These are phyloP conservation scores for Lithophane ornitopus DNA, from an alignment of 2,888 invertebrate genomes.

Conservation along the genomic window DNA sequence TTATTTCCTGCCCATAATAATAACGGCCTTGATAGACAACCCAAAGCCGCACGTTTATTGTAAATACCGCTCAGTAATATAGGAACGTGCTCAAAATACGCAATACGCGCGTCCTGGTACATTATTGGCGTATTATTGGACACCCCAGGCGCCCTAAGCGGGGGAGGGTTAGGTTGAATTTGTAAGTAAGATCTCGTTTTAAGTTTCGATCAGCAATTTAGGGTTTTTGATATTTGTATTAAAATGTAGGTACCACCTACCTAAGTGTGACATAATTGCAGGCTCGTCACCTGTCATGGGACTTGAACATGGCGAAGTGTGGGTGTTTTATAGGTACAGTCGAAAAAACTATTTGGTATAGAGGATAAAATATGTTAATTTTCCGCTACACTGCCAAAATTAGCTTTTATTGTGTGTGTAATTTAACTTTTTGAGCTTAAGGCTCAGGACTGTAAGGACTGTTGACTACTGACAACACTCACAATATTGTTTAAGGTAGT, in stretches of 20 bases:
- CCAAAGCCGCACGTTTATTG: constrained; percentile 48
- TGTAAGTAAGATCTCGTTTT: constrained; percentile 59
- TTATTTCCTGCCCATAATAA: constrained; percentile 40
- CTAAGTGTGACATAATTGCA: not conserved
- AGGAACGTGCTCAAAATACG: constrained; percentile 61
- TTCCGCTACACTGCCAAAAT: too few relatives aligned
- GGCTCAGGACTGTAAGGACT: too few relatives aligned
- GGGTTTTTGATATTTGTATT: constrained; percentile 5
- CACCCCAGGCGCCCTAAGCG: constrained; percentile 50
- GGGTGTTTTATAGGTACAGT: not conserved
- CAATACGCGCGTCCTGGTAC: constrained; percentile 45
- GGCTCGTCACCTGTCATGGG: not conserved
- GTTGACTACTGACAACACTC: too few relatives aligned
- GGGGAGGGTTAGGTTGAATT: constrained; percentile 57
- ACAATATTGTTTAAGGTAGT: too few relatives aligned
- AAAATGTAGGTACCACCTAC: not conserved
- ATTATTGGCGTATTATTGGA: constrained; percentile 66
- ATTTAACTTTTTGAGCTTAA: too few relatives aligned
- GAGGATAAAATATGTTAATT: too few relatives aligned
- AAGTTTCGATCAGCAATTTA: constrained; percentile 24
- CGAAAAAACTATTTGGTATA: too few relatives aligned
- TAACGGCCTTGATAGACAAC: constrained; percentile 56
- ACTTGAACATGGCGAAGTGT: not conserved
- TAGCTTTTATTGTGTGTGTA: too few relatives aligned
- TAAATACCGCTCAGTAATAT: constrained; percentile 62